These are phyloP conservation scores for Maccullochella peelii DNA, from an alignment of 2,113 vertebrate species.

Conservation along the genomic window DNA sequence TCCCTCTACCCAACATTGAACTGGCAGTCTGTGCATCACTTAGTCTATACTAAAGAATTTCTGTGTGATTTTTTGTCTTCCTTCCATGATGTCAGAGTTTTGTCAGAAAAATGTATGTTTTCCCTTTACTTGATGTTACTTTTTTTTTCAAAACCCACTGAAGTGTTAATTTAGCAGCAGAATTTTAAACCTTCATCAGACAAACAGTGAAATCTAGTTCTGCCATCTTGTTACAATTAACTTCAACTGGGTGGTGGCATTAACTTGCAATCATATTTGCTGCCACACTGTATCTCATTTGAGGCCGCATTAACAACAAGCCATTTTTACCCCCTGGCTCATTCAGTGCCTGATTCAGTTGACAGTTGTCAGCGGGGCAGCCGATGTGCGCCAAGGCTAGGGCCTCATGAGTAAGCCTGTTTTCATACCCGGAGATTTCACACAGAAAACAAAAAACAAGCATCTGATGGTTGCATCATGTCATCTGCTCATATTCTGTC, in stretches of 20 bases:
- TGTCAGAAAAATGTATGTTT: conserved; percentile 38
- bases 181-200: conserved; percentile 29
- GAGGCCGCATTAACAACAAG: conserved; percentile 49
- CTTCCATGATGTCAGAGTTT: conserved; percentile 21
- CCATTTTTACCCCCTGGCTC: conserved; percentile 49
- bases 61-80: neutral
- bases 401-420: conserved; percentile 49
- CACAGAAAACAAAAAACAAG: conserved; percentile 38
- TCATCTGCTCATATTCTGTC: conserved; percentile 36
- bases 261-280: conserved; percentile 41
- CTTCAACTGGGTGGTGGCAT: conserved; percentile 23
- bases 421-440: conserved; percentile 49
- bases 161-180: conserved; percentile 35
- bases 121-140: conserved; percentile 14
- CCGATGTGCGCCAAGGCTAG: conserved; percentile 31
- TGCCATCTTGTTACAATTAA: conserved; percentile 43
- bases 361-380: conserved; percentile 56
- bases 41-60: conserved; percentile 42
- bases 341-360: conserved; percentile 55
- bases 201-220: conserved; percentile 24
- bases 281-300: conserved; percentile 53
- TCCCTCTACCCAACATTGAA: conserved; percentile 60
- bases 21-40: conserved; percentile 45
- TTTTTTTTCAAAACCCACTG: conserved; percentile 30
- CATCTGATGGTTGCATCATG: conserved; percentile 43